phyloP scores from a whole-genome alignment of 2,113 vertebrate genomes.

The Hydrochoerus hydrochaeris region DNA sequence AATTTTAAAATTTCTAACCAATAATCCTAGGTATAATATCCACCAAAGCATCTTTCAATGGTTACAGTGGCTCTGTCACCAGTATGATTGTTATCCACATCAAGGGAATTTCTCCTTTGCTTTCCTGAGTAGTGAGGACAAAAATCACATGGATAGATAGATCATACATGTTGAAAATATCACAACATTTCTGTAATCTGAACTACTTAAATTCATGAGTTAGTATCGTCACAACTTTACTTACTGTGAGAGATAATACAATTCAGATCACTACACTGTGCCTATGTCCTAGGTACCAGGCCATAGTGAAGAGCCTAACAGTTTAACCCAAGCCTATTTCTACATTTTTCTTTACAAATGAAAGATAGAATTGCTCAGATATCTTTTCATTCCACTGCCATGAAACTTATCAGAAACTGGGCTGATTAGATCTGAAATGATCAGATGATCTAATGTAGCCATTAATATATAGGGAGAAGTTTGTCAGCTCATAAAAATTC shows the following conservation, averaged over 20 bases:
- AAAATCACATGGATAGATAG: neutral
- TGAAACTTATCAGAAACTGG: neutral
- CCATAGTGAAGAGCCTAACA: neutral
- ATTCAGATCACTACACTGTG: neutral
- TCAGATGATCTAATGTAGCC: neutral
- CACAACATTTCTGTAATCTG: neutral
- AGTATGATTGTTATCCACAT: constrained; percentile 12
- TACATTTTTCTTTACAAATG: neutral
- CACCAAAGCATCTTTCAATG: neutral
- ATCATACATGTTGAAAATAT: constrained; percentile 12
- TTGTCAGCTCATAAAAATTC: neutral
- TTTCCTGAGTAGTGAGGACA: neutral
- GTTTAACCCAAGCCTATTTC: neutral
- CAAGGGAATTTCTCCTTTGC: neutral
- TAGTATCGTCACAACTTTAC: constrained; percentile 9
- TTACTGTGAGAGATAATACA: neutral
- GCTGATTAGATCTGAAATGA: neutral
- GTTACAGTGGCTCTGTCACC: neutral
- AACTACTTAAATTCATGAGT: constrained; percentile 33
- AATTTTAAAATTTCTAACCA: neutral
- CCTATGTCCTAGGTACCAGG: neutral
- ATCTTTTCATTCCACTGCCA: neutral
- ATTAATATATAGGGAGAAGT: neutral
- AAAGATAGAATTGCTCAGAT: constrained; percentile 5
- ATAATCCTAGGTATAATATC: neutral